Percentiles rank a stretch among this genome's conserved stretches.
Conservation (phyloP, 2,888 invertebrate species). For the Cremastinae sp. region DNA sequence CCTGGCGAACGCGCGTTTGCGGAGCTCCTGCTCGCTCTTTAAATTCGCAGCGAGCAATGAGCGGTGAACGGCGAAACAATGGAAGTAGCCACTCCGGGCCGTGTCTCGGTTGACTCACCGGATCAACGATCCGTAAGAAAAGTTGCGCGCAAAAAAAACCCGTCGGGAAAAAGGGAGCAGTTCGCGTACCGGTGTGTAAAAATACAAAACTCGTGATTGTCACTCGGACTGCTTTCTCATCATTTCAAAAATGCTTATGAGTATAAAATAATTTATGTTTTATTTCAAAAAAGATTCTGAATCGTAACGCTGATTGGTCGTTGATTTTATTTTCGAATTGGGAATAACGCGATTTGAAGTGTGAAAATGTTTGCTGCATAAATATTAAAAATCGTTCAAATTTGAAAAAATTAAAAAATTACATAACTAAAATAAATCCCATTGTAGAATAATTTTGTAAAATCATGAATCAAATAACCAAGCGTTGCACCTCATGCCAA, state of each 20-base stretch:
- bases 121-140: slow-evolving; percentile 69
- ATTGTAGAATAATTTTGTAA: too few relatives aligned
- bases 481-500: too few relatives aligned
- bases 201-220: background rate
- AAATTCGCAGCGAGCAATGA: slow-evolving; percentile 49
- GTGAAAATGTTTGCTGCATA: too few relatives aligned
- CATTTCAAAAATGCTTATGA: background rate
- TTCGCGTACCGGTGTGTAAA: slow-evolving; percentile 4
- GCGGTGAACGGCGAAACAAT: slow-evolving; percentile 66
- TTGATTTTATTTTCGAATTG: too few relatives aligned
- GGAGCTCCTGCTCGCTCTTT: slow-evolving; percentile 32
- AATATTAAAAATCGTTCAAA: too few relatives aligned
- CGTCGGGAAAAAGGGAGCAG: background rate
- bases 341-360: too few relatives aligned
- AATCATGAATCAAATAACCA: too few relatives aligned
- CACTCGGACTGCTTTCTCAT: background rate
- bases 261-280: too few relatives aligned
- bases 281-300: too few relatives aligned
- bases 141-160: slow-evolving; percentile 28
- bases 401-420: too few relatives aligned
- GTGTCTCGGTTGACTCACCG: slow-evolving; percentile 67
- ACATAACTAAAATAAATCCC: too few relatives aligned
- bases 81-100: slow-evolving; percentile 42
- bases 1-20: background rate
- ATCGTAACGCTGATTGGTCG: too few relatives aligned